phyloP scores from a whole-genome alignment of 2,113 vertebrate genomes.

The Calidris pugnax region DNA sequence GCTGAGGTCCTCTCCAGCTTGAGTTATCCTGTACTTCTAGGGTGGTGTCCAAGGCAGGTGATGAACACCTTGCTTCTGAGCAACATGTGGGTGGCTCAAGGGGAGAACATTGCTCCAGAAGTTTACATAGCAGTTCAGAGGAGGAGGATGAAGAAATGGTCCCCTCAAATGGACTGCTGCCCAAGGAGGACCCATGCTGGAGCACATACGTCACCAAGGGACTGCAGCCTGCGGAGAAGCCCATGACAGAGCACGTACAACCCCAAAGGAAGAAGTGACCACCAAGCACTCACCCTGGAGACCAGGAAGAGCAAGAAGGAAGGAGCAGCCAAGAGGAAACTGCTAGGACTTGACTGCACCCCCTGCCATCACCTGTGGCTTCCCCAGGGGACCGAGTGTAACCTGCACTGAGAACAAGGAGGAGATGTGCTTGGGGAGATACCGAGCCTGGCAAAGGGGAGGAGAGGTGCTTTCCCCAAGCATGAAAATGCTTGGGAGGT shows the following conservation, averaged over 20 bases:
- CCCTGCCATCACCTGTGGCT: background rate
- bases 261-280: background rate
- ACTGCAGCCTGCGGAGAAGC: background rate
- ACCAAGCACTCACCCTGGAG: background rate
- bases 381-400: background rate
- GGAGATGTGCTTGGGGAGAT: background rate
- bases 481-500: background rate
- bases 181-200: fast-evolving
- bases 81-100: fast-evolving
- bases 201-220: background rate
- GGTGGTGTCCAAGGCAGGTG: background rate
- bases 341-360: fast-evolving
- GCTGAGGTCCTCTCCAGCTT: background rate
- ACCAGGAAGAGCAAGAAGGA: background rate
- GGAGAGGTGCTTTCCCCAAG: background rate
- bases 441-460: background rate
- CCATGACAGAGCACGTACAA: background rate
- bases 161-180: background rate
- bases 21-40: background rate
- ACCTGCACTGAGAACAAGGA: background rate
- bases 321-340: background rate
- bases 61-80: background rate
- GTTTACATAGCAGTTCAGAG: background rate
- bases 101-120: fast-evolving
- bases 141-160: background rate